phyloP scores from a whole-genome alignment of 2,113 vertebrate species.

The Sinosuthora webbiana region DNA sequence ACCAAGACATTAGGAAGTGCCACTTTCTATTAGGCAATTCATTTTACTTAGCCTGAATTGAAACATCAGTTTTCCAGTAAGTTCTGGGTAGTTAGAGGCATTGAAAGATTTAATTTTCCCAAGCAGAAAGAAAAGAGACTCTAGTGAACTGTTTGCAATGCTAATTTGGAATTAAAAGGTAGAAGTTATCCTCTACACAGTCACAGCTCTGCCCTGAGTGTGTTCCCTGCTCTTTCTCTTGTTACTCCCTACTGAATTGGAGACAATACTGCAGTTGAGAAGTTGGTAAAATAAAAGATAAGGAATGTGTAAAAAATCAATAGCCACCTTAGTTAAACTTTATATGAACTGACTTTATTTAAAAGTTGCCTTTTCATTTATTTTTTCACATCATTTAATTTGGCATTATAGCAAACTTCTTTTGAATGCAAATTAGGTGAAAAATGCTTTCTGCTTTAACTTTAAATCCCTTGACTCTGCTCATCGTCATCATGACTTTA shows the following conservation, averaged over 20 bases:
- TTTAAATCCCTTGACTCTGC: conserved; percentile 21
- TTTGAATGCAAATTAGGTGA: conserved; percentile 48
- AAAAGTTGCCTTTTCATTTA: conserved; percentile 32
- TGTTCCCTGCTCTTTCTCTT: neutral
- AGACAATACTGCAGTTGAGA: neutral
- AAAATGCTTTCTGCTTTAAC: conserved; percentile 44
- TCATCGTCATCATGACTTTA: conserved; percentile 27
- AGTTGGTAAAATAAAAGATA: neutral
- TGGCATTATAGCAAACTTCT: conserved; percentile 2
- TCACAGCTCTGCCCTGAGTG: neutral
- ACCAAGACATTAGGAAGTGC: neutral
- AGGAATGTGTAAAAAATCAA: neutral
- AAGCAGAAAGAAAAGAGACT: neutral
- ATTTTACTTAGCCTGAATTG: neutral
- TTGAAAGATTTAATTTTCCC: neutral
- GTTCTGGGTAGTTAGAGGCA: neutral
- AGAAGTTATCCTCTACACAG: neutral
- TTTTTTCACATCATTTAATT: conserved; percentile 50
- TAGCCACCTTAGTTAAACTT: conserved; percentile 16
- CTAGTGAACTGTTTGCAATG: neutral
- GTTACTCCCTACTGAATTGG: neutral
- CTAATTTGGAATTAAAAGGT: neutral
- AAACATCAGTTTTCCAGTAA: conserved; percentile 10
- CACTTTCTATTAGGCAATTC: neutral
- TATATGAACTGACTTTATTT: conserved; percentile 30